Evolutionary conservation across 2,797 vertebrate species (phyloP).

Genomic region (Anguilla anguilla): DNA sequence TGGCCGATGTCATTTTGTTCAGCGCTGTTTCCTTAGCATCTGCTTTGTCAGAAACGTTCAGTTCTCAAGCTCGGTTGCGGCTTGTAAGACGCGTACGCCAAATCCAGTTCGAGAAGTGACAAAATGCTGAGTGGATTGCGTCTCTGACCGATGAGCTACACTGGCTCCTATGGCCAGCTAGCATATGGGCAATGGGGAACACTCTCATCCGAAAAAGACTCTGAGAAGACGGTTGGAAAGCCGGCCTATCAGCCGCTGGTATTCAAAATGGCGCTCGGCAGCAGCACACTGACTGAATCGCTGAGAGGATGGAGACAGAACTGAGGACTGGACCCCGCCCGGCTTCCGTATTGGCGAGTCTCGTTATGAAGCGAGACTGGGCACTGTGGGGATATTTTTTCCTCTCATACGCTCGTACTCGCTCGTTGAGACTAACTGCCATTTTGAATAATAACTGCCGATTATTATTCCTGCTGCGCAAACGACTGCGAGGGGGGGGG

Average conservation of each 20-base stretch:
- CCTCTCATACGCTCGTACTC: neutral
- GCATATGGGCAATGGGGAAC: neutral
- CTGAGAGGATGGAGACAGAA: neutral
- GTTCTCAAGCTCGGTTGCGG: neutral
- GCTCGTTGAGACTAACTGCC: neutral
- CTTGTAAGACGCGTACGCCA: neutral
- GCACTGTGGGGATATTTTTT: neutral
- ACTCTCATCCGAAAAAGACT: neutral
- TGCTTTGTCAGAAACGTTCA: neutral
- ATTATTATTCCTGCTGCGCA: neutral
- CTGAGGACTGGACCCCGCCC: too few relatives aligned
- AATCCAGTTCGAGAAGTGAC: neutral
- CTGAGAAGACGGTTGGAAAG: neutral
- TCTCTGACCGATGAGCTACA: neutral
- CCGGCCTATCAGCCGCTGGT: neutral
- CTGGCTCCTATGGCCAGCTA: neutral
- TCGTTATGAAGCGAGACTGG: neutral
- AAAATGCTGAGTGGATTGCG: neutral
- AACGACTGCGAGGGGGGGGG: neutral
- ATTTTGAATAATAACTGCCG: neutral
- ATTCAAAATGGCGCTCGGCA: neutral
- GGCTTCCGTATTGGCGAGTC: too few relatives aligned
- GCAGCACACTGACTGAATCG: neutral
- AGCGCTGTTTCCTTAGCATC: conserved; percentile 4
- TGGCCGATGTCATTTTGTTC: conserved; percentile 1